Evolutionary conservation across 2,797 vertebrate species (phyloP).

Genomic region (Hephaestus fuliginosus): DNA sequence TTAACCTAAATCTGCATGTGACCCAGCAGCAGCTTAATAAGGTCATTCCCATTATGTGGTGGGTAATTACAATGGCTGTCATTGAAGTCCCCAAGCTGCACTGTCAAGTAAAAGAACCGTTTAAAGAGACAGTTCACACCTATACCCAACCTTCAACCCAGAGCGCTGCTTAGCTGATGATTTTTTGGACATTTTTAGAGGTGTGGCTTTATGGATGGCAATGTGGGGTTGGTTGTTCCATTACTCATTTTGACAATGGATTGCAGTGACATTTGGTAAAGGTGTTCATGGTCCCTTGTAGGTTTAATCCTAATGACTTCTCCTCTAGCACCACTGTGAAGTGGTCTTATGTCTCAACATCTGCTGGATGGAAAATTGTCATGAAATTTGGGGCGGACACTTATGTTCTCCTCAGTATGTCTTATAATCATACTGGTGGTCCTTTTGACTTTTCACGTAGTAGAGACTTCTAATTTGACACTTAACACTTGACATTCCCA

Average conservation of each 20-base stretch:
- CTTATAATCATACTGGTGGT: too few relatives aligned
- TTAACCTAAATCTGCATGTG: constrained; percentile 68
- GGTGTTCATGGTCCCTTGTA: neutral
- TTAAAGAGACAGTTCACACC: constrained; percentile 54
- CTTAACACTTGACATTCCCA: neutral
- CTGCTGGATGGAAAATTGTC: too few relatives aligned
- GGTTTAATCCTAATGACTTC: neutral
- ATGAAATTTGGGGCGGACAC: too few relatives aligned
- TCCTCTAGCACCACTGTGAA: neutral
- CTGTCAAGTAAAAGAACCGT: constrained; percentile 51
- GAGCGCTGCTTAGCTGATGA: neutral
- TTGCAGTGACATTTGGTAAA: neutral
- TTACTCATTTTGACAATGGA: neutral
- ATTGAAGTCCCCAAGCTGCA: constrained; percentile 63
- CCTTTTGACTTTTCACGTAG: too few relatives aligned
- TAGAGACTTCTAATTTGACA: too few relatives aligned
- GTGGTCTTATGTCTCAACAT: neutral
- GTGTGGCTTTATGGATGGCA: neutral
- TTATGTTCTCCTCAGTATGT: too few relatives aligned
- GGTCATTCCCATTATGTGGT: constrained; percentile 71
- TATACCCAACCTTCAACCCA: neutral
- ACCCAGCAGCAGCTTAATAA: constrained; percentile 71
- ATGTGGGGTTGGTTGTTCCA: neutral
- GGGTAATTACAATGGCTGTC: constrained; percentile 73
- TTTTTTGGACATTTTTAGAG: neutral